Conservation (phyloP, 1,140 invertebrate genomes). For the Paracyclopina nana region DNA sequence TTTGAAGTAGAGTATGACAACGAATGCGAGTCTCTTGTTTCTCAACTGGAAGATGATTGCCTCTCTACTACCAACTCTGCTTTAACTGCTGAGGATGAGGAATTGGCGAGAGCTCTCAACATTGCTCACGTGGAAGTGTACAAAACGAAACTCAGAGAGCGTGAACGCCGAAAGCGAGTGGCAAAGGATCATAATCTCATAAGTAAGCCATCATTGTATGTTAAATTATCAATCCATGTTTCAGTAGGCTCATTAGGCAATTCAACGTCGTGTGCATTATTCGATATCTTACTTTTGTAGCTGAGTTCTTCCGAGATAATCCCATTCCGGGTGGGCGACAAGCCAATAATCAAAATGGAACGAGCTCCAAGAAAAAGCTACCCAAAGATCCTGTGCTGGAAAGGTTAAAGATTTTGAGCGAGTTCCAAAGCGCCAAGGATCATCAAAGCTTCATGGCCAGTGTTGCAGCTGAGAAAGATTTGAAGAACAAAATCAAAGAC, state of each 20-base stretch:
- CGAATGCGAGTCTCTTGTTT: conserved; percentile 69
- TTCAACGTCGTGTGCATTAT: neutral
- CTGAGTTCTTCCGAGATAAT: conserved; percentile 4
- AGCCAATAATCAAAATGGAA: too few species aligned
- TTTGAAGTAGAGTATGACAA: conserved; percentile 90
- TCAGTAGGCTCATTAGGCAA: neutral
- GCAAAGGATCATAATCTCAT: conserved; percentile 39
- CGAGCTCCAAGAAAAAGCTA: neutral
- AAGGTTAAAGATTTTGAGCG: neutral
- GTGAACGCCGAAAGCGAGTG: conserved; percentile 63
- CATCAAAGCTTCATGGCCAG: conserved; percentile 4
- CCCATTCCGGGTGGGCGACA: neutral
- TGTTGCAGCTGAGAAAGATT: neutral
- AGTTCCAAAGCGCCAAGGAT: neutral
- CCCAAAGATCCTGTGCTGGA: neutral
- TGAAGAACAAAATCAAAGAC: conserved; percentile 9
- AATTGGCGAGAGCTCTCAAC: conserved; percentile 52
- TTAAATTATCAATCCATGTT: neutral
- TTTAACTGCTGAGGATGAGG: conserved; percentile 62
- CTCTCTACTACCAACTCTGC: too few species aligned
- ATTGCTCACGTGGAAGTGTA: conserved; percentile 72
- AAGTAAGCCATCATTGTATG: conserved; percentile 12
- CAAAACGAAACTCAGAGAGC: conserved; percentile 54
- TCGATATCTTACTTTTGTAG: neutral
- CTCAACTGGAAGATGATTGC: conserved; percentile 50